Conservation (phyloP, 2,113 vertebrate genomes). For the Porphyrio hochstetteri region DNA sequence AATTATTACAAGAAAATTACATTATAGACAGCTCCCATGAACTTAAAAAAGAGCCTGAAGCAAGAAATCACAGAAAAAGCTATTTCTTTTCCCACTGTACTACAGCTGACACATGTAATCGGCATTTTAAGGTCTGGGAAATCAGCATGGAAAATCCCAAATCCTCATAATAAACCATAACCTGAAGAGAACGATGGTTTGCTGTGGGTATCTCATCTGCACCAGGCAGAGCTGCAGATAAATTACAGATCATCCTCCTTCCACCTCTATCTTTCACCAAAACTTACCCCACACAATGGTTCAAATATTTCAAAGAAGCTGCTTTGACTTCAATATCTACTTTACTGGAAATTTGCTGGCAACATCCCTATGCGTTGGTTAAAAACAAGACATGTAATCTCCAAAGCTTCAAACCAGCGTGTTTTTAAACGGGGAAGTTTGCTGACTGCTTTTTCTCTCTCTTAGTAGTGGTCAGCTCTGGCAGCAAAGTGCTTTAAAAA, state of each 20-base stretch:
- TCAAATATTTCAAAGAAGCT: slow-evolving; percentile 42
- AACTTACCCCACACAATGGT: neutral
- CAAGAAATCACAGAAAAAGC: neutral
- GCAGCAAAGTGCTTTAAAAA: neutral
- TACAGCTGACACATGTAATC: neutral
- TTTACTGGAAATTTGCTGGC: slow-evolving; percentile 72
- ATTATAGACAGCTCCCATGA: neutral
- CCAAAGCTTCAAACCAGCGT: slow-evolving; percentile 44
- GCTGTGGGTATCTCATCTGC: neutral
- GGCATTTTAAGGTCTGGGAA: neutral
- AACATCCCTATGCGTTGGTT: neutral
- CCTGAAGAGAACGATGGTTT: neutral
- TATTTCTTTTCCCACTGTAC: neutral
- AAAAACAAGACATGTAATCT: slow-evolving; percentile 57
- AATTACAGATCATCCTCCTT: neutral
- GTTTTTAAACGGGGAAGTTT: slow-evolving; percentile 36
- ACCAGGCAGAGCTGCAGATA: neutral
- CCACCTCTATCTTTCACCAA: neutral
- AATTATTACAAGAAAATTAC: neutral
- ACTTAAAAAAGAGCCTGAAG: neutral
- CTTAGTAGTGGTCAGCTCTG: slow-evolving; percentile 31
- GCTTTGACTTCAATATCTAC: slow-evolving; percentile 36
- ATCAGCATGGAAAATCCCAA: neutral
- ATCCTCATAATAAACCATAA: neutral
- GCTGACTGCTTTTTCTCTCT: slow-evolving; percentile 7